Percentiles rank a stretch among this genome's conserved stretches.
Conservation (phyloP, 2,888 invertebrate genomes). For the Agelastica alni region DNA sequence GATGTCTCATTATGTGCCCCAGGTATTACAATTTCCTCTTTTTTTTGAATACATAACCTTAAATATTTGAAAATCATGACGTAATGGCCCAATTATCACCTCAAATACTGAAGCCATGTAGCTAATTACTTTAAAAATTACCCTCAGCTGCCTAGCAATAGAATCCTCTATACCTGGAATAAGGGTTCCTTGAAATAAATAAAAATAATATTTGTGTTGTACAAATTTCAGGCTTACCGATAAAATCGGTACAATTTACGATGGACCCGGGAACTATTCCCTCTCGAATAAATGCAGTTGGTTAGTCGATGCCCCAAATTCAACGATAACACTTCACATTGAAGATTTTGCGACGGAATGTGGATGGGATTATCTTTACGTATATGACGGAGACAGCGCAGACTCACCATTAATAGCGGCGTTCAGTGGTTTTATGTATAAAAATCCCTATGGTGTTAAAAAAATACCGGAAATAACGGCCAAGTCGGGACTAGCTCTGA, state of each 20-base stretch:
- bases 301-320: conserved; percentile 76
- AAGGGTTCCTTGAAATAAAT: too few species aligned
- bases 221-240: too few species aligned
- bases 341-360: conserved; percentile 98
- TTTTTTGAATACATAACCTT: too few species aligned
- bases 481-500: conserved; percentile 80
- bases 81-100: too few species aligned
- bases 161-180: too few species aligned
- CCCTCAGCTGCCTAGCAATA: too few species aligned
- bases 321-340: conserved; percentile 81
- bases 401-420: conserved; percentile 91
- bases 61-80: too few species aligned
- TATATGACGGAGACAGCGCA: conserved; percentile 97
- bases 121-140: too few species aligned
- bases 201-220: too few species aligned
- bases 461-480: conserved; percentile 82
- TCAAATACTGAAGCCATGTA: too few species aligned
- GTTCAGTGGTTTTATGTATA: conserved; percentile 85
- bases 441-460: conserved; percentile 73
- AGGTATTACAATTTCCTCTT: too few species aligned
- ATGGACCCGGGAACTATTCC: conserved; percentile 92
- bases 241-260: conserved; percentile 74
- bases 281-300: conserved; percentile 94
- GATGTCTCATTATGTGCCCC: too few species aligned
- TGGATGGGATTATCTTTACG: conserved; percentile 98